Percentiles rank a stretch among this genome's conserved stretches.
These are phyloP conservation scores for Stenodema calcarata DNA, from an alignment of 2,888 invertebrate genomes.

Conservation along the genomic window DNA sequence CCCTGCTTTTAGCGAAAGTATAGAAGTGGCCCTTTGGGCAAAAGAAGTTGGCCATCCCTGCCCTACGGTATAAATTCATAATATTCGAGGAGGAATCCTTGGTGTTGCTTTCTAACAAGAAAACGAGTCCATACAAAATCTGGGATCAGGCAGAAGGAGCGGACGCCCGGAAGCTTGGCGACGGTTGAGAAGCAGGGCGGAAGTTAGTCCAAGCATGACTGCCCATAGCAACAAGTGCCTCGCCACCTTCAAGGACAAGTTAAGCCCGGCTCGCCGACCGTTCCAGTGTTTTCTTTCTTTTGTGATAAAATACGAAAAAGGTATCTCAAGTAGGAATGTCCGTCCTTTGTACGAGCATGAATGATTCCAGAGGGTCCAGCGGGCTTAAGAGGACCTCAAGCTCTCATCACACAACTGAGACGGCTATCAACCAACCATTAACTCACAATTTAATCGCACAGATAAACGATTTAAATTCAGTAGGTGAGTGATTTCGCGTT, in stretches of 20 bases:
- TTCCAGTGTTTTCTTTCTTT: neutral
- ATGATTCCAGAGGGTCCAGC: neutral
- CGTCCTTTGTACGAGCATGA: neutral
- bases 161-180: slow-evolving; percentile 38
- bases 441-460: too few relatives aligned
- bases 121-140: neutral
- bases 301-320: neutral
- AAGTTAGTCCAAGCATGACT: slow-evolving; percentile 51
- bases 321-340: neutral
- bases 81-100: too few relatives aligned
- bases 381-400: neutral
- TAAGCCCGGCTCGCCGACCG: neutral
- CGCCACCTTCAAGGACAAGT: neutral
- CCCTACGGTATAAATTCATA: too few relatives aligned
- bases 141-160: neutral
- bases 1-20: too few relatives aligned
- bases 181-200: slow-evolving; percentile 47
- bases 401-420: neutral
- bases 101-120: too few relatives aligned
- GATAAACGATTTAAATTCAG: too few relatives aligned
- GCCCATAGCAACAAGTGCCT: slow-evolving; percentile 52
- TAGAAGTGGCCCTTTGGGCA: too few relatives aligned
- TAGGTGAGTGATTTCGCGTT: too few relatives aligned
- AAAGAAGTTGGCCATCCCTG: too few relatives aligned
- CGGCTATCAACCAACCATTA: neutral